These are phyloP conservation scores for Abrostola triplasia DNA, from an alignment of 2,888 invertebrate species.

Conservation along the genomic window DNA sequence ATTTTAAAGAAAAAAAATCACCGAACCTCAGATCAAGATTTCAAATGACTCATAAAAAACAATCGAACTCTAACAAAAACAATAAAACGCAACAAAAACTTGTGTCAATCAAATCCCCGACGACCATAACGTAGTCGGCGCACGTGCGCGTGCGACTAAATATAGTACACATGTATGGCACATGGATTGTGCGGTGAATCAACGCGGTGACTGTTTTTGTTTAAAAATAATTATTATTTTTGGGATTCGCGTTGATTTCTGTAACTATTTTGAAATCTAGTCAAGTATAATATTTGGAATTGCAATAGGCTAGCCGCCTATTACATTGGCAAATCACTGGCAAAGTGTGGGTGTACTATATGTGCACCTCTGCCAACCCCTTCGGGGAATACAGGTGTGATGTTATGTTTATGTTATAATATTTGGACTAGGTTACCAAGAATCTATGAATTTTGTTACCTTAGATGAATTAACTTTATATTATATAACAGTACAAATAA, in stretches of 20 bases:
- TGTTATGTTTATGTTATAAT: too few species aligned
- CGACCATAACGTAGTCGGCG: conserved; percentile 17
- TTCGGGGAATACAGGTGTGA: too few species aligned
- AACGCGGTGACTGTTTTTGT: conserved; percentile 36
- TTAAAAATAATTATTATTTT: conserved; percentile 25
- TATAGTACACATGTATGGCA: conserved; percentile 49
- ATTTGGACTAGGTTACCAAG: background rate
- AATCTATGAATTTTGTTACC: background rate
- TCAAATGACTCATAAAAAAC: conserved; percentile 16
- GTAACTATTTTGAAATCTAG: conserved; percentile 8
- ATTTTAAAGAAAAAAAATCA: background rate
- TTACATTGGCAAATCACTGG: too few species aligned
- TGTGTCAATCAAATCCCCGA: conserved; percentile 30
- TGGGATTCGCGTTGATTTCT: conserved; percentile 7
- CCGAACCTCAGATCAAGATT: background rate
- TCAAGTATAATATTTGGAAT: too few species aligned
- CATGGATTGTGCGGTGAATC: conserved; percentile 45
- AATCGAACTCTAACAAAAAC: conserved; percentile 18
- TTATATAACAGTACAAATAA: background rate
- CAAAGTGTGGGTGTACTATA: too few species aligned
- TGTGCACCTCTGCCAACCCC: too few species aligned
- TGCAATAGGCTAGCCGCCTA: too few species aligned
- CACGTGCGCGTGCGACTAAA: conserved; percentile 52
- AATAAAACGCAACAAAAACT: conserved; percentile 22
- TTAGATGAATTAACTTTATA: conserved; percentile 7